phyloP scores from a whole-genome alignment of 2,113 vertebrate genomes.

The Zosterops hypoxanthus region DNA sequence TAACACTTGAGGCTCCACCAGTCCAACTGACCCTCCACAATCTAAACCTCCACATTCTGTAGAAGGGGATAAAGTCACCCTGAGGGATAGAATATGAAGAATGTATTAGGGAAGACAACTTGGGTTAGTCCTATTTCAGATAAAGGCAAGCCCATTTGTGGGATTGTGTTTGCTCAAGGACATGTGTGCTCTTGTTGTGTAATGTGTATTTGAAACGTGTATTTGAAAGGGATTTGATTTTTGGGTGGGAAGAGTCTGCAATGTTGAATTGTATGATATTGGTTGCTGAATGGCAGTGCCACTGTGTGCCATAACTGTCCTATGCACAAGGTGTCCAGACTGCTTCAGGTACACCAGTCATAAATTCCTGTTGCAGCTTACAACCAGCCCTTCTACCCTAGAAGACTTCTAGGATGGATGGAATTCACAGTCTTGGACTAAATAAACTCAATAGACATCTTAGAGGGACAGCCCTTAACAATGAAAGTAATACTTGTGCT shows the following conservation, averaged over 20 bases:
- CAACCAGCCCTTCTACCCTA: background rate
- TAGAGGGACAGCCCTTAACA: background rate
- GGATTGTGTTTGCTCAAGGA: background rate
- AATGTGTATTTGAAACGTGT: background rate
- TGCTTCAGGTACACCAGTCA: background rate
- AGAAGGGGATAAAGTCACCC: background rate
- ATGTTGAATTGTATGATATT: background rate
- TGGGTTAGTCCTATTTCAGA: background rate
- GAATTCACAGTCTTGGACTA: background rate
- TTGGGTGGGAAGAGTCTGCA: background rate
- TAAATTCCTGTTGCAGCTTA: background rate
- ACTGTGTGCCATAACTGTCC: background rate
- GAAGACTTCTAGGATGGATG: background rate
- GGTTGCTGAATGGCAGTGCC: background rate
- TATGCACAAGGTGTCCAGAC: background rate
- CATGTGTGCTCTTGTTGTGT: background rate
- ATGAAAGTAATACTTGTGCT: background rate
- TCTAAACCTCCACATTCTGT: background rate
- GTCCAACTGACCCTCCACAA: background rate
- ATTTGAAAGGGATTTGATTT: background rate
- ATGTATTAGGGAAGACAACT: background rate
- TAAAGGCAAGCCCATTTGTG: background rate
- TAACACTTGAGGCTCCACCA: background rate
- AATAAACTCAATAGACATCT: background rate
- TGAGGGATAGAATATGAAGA: background rate